phyloP scores from a whole-genome alignment of 2,113 vertebrate species.

The Caranx ignobilis region DNA sequence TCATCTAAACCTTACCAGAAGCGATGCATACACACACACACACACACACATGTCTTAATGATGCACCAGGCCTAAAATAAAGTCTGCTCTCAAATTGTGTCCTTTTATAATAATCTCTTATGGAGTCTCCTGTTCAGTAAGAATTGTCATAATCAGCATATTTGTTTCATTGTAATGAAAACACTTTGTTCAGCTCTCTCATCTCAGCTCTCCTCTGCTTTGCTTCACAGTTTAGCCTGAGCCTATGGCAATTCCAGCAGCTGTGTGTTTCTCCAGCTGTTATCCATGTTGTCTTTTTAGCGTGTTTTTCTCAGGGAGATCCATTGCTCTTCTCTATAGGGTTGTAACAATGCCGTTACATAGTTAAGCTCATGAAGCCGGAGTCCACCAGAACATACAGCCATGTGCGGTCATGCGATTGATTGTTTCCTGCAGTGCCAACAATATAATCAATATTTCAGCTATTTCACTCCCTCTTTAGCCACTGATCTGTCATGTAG shows the following conservation, averaged over 20 bases:
- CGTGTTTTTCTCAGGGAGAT: background rate
- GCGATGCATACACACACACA: background rate
- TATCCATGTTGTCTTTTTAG: background rate
- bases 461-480: constrained; percentile 56
- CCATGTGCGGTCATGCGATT: constrained; percentile 56
- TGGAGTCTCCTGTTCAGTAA: constrained; percentile 48
- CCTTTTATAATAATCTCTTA: constrained; percentile 66
- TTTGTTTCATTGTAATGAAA: constrained; percentile 24
- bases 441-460: constrained; percentile 73
- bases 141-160: constrained; percentile 46
- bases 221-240: background rate
- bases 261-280: background rate
- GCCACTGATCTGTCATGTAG: constrained; percentile 50
- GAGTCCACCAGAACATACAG: constrained; percentile 35
- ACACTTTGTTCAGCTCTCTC: constrained; percentile 16
- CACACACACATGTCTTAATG: constrained; percentile 35
- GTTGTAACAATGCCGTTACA: constrained; percentile 10
- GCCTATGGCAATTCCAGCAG: background rate
- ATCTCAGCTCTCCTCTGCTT: background rate
- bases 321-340: background rate
- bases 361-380: constrained; percentile 28
- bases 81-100: constrained; percentile 44
- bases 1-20: constrained; percentile 39
- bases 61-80: constrained; percentile 62
- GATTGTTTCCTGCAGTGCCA: constrained; percentile 70